phyloP scores from a whole-genome alignment of 2,888 invertebrate species.

The Metopia argyrocephala region DNA sequence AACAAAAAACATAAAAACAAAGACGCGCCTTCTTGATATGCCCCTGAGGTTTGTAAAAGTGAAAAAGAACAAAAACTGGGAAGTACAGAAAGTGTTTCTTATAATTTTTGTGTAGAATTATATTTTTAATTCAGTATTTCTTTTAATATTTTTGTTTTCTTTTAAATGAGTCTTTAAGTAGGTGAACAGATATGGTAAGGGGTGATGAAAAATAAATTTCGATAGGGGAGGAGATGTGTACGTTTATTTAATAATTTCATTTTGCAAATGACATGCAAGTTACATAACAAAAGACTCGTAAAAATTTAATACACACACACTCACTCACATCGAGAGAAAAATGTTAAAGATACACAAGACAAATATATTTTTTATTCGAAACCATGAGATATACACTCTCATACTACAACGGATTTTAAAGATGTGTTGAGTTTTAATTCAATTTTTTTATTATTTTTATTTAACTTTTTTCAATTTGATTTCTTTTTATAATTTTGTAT shows the following conservation, averaged over 20 bases:
- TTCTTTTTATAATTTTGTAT: slow-evolving; percentile 36
- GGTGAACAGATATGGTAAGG: neutral
- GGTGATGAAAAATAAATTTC: neutral
- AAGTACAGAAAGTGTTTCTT: slow-evolving; percentile 46
- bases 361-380: neutral
- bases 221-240: slow-evolving; percentile 38
- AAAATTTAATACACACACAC: slow-evolving; percentile 64
- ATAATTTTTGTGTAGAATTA: slow-evolving; percentile 29
- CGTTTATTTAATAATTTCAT: slow-evolving; percentile 75
- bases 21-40: slow-evolving; percentile 47
- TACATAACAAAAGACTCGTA: slow-evolving; percentile 73
- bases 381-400: neutral
- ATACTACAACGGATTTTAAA: neutral
- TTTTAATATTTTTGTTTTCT: neutral
- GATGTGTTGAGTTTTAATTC: slow-evolving; percentile 23
- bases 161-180: slow-evolving; percentile 51
- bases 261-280: slow-evolving; percentile 76
- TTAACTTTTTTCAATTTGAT: slow-evolving; percentile 8
- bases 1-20: slow-evolving; percentile 3
- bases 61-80: neutral
- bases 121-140: neutral
- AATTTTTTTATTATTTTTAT: neutral
- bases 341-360: slow-evolving; percentile 9
- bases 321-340: slow-evolving; percentile 9
- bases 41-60: slow-evolving; percentile 45